These are phyloP conservation scores for Mamestra brassicae DNA, from an alignment of 2,888 invertebrate species.

Conservation along the genomic window DNA sequence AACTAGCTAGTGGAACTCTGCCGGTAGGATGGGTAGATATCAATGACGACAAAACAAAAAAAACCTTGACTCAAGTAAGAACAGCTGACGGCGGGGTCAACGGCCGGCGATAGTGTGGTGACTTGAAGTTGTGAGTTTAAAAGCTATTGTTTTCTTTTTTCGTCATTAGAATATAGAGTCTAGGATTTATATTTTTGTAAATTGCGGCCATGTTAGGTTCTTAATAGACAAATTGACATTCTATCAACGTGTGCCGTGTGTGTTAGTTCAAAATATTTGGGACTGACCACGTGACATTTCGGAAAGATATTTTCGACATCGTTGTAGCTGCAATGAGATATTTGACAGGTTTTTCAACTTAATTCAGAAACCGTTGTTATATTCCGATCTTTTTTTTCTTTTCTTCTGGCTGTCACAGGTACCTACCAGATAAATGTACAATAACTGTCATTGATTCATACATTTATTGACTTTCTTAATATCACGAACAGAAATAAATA, in stretches of 20 bases:
- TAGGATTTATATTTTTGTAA: no score
- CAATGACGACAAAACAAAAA: neutral
- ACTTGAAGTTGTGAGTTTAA: neutral
- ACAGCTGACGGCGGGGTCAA: slow-evolving; percentile 14
- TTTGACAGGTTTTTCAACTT: no score
- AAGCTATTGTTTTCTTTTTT: neutral
- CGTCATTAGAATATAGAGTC: neutral
- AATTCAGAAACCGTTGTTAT: no score
- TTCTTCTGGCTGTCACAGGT: neutral
- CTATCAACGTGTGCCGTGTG: no score
- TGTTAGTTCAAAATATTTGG: neutral
- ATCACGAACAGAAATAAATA: no score
- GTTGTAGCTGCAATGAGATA: no score
- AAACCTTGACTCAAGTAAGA: neutral
- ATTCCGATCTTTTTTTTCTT: neutral
- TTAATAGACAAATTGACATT: no score
- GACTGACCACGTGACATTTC: neutral
- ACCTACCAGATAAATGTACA: no score
- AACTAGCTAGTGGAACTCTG: neutral
- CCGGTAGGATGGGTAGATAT: neutral
- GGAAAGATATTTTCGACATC: neutral
- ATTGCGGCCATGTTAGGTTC: no score
- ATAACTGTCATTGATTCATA: no score
- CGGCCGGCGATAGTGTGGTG: no score
- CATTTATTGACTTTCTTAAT: no score